Conservation (phyloP, 1,140 invertebrate species). For the Lepidurus packardi region DNA sequence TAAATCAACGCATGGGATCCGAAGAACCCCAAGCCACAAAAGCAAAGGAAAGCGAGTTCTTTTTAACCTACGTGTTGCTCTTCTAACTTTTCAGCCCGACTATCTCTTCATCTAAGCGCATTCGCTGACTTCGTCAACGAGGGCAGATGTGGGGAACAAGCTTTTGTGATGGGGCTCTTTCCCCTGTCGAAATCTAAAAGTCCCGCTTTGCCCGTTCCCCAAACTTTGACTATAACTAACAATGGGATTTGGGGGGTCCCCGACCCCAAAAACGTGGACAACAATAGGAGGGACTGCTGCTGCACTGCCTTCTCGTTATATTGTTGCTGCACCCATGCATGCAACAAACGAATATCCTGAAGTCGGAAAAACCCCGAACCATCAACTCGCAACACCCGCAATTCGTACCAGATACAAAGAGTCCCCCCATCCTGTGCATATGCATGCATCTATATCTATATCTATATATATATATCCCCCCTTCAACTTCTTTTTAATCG, state of each 20-base stretch:
- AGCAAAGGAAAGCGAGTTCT: too few relatives aligned
- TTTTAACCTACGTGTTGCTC: not conserved
- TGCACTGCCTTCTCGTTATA: too few relatives aligned
- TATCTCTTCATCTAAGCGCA: not conserved
- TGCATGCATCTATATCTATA: too few relatives aligned
- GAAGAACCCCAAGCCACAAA: too few relatives aligned
- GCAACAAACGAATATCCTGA: not conserved
- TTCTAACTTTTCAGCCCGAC: not conserved
- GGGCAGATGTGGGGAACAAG: not conserved
- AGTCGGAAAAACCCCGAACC: not conserved
- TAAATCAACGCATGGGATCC: not conserved
- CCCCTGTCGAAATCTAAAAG: too few relatives aligned
- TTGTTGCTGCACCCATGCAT: not conserved
- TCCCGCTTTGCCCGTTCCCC: not conserved
- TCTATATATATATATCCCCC: too few relatives aligned
- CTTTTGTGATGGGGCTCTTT: not conserved
- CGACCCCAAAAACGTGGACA: not conserved
- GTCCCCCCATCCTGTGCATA: not conserved
- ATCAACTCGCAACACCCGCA: not conserved
- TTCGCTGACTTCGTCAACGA: not conserved
- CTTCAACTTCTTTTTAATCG: not conserved
- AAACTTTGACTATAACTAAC: slow-evolving; percentile 5
- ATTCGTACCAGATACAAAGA: not conserved
- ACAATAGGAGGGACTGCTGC: not conserved
- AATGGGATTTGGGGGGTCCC: not conserved